Evolutionary conservation across 2,888 invertebrate species (phyloP).

Genomic region (Epsilonema sp.): DNA sequence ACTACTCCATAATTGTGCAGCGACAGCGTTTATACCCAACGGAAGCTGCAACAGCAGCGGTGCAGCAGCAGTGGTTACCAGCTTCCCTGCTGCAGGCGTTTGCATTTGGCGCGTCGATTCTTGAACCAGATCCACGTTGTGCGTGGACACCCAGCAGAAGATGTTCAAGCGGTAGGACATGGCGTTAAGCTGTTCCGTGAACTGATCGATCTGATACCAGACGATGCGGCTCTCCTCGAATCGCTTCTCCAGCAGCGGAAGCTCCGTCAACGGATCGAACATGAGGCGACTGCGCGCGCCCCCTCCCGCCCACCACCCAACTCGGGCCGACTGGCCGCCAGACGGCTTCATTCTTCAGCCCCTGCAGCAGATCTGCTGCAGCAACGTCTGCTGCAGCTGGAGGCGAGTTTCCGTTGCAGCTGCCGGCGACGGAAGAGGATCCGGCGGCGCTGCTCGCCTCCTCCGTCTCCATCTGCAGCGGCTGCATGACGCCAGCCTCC

Average conservation of each 20-base stretch:
- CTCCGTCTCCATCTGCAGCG: neutral
- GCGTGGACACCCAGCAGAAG: constrained; percentile 91
- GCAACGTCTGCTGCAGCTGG: neutral
- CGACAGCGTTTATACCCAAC: no score
- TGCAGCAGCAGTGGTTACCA: no score
- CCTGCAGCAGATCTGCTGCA: neutral
- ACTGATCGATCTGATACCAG: constrained; percentile 86
- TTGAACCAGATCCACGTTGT: constrained; percentile 89
- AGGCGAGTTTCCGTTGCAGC: neutral
- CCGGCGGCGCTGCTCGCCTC: neutral
- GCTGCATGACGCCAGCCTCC: neutral
- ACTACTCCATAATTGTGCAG: no score
- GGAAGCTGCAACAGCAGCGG: no score
- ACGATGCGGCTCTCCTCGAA: constrained; percentile 94
- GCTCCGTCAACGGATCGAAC: constrained; percentile 95
- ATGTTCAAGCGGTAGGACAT: constrained; percentile 83
- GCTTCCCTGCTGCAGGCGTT: no score
- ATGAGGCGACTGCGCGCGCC: constrained; percentile 90
- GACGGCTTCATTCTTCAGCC: neutral
- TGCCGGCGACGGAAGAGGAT: neutral
- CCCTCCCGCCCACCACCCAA: constrained; percentile 44
- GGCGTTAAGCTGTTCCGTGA: constrained; percentile 84
- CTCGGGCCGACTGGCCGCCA: neutral
- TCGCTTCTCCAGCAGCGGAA: constrained; percentile 48
- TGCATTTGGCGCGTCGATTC: constrained; percentile 92